Conservation (phyloP, 37 sponge, comb jelly and placozoan species). For the Chondrilla cf. caribensis region DNA sequence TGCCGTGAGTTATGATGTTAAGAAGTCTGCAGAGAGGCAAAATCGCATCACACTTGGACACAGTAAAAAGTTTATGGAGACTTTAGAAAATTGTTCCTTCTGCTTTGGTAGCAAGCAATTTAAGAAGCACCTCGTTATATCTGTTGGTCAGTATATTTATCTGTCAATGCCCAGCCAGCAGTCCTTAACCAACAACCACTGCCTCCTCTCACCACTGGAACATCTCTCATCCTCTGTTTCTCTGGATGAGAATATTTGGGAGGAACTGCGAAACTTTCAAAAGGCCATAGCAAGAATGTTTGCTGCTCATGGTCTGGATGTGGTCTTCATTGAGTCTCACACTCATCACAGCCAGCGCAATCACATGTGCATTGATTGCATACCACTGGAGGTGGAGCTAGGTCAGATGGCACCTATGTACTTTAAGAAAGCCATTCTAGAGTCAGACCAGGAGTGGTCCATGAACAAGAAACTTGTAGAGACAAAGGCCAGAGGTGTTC, state of each 20-base stretch:
- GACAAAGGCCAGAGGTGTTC: conserved; percentile 66
- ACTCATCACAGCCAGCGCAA: conserved; percentile 20
- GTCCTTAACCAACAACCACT: conserved; percentile 81
- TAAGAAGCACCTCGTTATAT: conserved; percentile 66
- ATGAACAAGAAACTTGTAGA: conserved; percentile 91
- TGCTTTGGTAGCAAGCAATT: conserved; percentile 60
- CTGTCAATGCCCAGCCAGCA: conserved; percentile 64
- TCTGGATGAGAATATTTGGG: conserved; percentile 90
- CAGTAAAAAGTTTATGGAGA: conserved; percentile 53
- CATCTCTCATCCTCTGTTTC: conserved; percentile 55
- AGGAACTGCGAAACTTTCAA: conserved; percentile 64
- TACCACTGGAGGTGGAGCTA: conserved; percentile 80
- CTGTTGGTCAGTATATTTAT: conserved; percentile 75
- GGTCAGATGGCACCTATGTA: conserved; percentile 84
- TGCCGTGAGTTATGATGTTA: conserved; percentile 15
- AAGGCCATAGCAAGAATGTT: conserved; percentile 82
- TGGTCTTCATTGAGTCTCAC: conserved; percentile 78
- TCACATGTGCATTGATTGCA: conserved; percentile 88
- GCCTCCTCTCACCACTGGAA: conserved; percentile 66
- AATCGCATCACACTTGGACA: conserved; percentile 21
- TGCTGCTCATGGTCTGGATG: conserved; percentile 52
- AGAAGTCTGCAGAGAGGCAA: conserved; percentile 35
- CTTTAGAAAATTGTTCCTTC: conserved; percentile 48
- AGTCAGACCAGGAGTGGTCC: conserved; percentile 91
- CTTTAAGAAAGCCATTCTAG: conserved; percentile 95